Base-by-base conservation (phyloP, 2,113 vertebrate species). In the Tragelaphus buxtoni region DNA sequence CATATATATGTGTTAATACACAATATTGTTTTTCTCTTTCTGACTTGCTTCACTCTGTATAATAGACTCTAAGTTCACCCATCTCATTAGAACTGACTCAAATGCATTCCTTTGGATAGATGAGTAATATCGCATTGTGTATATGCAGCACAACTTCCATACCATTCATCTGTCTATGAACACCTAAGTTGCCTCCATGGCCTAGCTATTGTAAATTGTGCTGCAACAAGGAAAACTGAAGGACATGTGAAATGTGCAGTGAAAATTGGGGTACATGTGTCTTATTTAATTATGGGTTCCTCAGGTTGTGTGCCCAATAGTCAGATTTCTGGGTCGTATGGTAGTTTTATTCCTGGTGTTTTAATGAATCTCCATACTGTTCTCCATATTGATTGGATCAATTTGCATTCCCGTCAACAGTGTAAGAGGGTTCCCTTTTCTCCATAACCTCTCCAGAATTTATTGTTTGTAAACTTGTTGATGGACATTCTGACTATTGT, bases 271-370 rank as follows among this genome's bases (percentile, higher is more conserved):
- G 20, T 35, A 35, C 17, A 35, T 69, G 63, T 39, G 35, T 24
- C 20, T 72, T 69, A 35, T 72, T 72, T 35, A 32, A 0, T 39
- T 72, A 72, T 72, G 65, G 35, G 12, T 72, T 39, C 65, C 35
- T 39, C 65, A 72, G 35, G 3, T 6, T 39, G 35, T 72, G 20
- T 72, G 65, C 20, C 65, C 18, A 24, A 35, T 72, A 24, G 20
- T 39, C 2, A 0, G 35, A 39, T 42, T 39, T 11, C 65, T 39
- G 35, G 10, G 65, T 42, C 4, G 0, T 24, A 72, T 39, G 9
- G 5, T 72, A 72, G 20, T 24, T 24, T 72, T 72, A 42, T 72
- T 69, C 35, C 35, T 24, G 35, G 20, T 24, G 12, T 24, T 72
- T 72, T 24, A 72, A 42, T 22, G 18, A 72, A 24, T 39, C 65